phyloP scores from a whole-genome alignment of 2,888 invertebrate species.

The Drosophila hawaiiensis region DNA sequence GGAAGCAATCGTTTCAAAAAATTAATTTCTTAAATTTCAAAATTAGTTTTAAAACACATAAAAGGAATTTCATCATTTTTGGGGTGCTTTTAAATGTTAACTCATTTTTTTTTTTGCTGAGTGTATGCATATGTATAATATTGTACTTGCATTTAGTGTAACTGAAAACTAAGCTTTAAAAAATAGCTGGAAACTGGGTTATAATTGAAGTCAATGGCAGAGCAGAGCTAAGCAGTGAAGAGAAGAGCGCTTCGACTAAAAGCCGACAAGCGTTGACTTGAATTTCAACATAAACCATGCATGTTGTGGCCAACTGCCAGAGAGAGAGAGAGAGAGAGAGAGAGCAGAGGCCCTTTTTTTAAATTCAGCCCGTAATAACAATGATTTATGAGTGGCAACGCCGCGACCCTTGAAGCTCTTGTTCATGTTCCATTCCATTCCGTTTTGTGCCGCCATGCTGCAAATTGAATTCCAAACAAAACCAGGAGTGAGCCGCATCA shows the following conservation, averaged over 20 bases:
- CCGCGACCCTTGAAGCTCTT: slow-evolving; percentile 8
- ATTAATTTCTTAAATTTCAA: neutral
- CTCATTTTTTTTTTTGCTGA: neutral
- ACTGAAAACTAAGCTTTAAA: slow-evolving; percentile 12
- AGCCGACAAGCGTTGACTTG: slow-evolving; percentile 49
- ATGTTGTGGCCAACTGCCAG: slow-evolving; percentile 18
- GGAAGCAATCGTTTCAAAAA: neutral
- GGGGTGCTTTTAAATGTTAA: neutral
- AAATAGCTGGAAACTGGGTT: slow-evolving; percentile 45
- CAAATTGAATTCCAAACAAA: slow-evolving; percentile 54
- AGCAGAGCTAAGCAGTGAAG: neutral
- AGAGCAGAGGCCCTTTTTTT: slow-evolving; percentile 40
- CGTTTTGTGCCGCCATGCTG: slow-evolving; percentile 51
- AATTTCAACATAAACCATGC: slow-evolving; percentile 69
- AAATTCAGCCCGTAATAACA: slow-evolving; percentile 52
- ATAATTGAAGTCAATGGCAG: slow-evolving; percentile 49
- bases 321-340: slow-evolving; percentile 7
- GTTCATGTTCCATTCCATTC: slow-evolving; percentile 48
- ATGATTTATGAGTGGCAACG: slow-evolving; percentile 63
- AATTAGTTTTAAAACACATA: neutral
- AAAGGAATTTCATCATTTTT: accelerated
- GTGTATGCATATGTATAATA: slow-evolving; percentile 5
- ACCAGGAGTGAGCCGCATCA: slow-evolving; percentile 44
- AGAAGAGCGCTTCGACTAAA: slow-evolving; percentile 17
- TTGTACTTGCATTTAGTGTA: slow-evolving; percentile 23